phyloP scores from a whole-genome alignment of 2,797 vertebrate genomes.

The Scyliorhinus canicula region DNA sequence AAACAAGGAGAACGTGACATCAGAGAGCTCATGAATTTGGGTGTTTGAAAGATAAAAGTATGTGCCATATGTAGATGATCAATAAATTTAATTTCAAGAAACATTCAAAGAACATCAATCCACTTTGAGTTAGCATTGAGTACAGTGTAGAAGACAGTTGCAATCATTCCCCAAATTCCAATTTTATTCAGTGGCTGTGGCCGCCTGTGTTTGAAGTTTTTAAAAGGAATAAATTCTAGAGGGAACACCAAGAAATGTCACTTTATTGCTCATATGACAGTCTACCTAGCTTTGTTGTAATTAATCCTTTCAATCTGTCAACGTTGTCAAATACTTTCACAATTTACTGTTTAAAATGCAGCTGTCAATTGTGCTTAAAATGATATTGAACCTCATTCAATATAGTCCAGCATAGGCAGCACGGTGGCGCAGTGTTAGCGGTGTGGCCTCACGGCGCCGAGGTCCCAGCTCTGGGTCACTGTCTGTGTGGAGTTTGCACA shows the following conservation, averaged over 20 bases:
- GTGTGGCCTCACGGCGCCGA: no score
- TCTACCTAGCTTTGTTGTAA: not conserved
- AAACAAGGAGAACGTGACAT: not conserved
- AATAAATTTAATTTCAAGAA: not conserved
- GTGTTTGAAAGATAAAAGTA: not conserved
- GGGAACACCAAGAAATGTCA: not conserved
- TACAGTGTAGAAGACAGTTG: not conserved
- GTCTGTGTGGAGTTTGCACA: no score
- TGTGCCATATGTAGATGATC: not conserved
- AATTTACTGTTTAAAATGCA: not conserved
- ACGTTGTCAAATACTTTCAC: not conserved
- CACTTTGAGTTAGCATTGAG: not conserved
- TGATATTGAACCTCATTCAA: not conserved
- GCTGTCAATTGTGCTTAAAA: not conserved
- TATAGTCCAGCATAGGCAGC: not conserved
- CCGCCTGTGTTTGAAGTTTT: not conserved
- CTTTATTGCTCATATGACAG: not conserved
- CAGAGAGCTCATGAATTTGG: not conserved
- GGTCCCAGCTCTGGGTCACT: no score
- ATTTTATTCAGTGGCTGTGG: not conserved
- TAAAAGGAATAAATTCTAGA: not conserved
- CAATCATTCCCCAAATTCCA: not conserved
- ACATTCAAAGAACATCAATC: not conserved
- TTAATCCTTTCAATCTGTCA: not conserved
- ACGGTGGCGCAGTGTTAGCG: no score